A percentile compares a stretch with the other conserved stretches of the same genome.
phyloP scores from a whole-genome alignment of 2,888 invertebrate genomes.

The Athalia rosae region DNA sequence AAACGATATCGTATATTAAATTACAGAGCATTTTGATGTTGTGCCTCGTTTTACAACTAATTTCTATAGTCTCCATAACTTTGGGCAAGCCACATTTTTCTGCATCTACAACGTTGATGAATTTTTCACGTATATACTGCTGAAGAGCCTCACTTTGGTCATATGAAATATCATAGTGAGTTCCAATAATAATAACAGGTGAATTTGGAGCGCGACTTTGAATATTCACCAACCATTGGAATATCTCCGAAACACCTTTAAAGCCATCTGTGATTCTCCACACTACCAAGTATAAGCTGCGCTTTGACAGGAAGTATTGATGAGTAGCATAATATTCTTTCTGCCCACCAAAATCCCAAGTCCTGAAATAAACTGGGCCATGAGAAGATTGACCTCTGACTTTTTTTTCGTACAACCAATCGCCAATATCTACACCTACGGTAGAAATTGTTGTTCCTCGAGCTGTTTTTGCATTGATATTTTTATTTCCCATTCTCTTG shows the following conservation, averaged over 20 bases:
- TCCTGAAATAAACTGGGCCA: slow-evolving; percentile 92
- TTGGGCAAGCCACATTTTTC: slow-evolving; percentile 96
- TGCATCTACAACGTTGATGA: slow-evolving; percentile 95
- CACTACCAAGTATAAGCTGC: slow-evolving; percentile 95
- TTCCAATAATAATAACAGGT: slow-evolving; percentile 96
- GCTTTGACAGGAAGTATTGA: slow-evolving; percentile 97
- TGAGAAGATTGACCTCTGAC: slow-evolving; percentile 83
- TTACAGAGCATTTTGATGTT: slow-evolving; percentile 93
- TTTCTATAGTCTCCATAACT: slow-evolving; percentile 94
- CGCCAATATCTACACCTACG: slow-evolving; percentile 97
- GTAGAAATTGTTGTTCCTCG: slow-evolving; percentile 92
- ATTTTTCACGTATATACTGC: slow-evolving; percentile 88
- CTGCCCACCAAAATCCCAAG: slow-evolving; percentile 99
- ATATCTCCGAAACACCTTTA: slow-evolving; percentile 91
- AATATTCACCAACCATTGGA: slow-evolving; percentile 97
- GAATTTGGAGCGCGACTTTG: slow-evolving; percentile 96
- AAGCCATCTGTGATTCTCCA: slow-evolving; percentile 95
- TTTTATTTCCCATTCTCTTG: slow-evolving; percentile 94
- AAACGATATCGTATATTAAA: slow-evolving; percentile 94
- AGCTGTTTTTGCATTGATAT: slow-evolving; percentile 83
- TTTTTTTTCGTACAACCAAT: slow-evolving; percentile 94
- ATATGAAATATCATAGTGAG: slow-evolving; percentile 92
- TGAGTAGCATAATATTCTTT: slow-evolving; percentile 99
- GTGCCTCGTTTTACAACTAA: slow-evolving; percentile 90
- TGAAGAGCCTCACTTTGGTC: slow-evolving; percentile 89